Conservation (phyloP, 1,140 invertebrate species). For the Aphaenogaster ashmeadi region DNA sequence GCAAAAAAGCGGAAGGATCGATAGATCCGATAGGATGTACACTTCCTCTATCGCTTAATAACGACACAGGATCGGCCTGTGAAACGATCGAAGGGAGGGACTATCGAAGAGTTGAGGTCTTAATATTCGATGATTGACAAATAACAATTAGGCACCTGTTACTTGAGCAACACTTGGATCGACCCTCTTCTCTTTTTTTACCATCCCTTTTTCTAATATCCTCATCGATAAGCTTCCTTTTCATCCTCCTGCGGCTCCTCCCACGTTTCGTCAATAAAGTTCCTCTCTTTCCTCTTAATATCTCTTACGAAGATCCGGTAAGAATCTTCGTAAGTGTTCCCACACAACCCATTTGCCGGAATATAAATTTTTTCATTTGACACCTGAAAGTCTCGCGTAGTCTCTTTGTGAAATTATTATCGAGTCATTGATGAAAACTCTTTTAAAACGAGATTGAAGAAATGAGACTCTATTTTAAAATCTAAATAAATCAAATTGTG, state of each 20-base stretch:
- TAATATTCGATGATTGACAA: constrained; percentile 71
- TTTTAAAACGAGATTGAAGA: neutral
- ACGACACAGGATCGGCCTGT: neutral
- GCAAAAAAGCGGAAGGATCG: constrained; percentile 40
- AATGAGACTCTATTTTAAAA: neutral
- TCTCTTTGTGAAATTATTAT: constrained; percentile 11
- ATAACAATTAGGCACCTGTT: constrained; percentile 77
- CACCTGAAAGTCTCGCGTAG: neutral
- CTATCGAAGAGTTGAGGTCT: constrained; percentile 15
- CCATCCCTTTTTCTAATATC: constrained; percentile 19
- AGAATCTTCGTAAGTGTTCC: constrained; percentile 1
- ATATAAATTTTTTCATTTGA: constrained; percentile 25
- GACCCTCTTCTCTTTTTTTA: constrained; percentile 49
- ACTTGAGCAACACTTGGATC: constrained; percentile 54
- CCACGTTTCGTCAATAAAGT: constrained; percentile 43
- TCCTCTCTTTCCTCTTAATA: neutral
- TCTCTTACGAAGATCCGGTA: constrained; percentile 21
- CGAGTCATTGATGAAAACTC: neutral
- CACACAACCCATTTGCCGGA: neutral
- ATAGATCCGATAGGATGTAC: constrained; percentile 22
- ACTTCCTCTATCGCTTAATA: constrained; percentile 63
- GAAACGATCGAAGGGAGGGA: constrained; percentile 33
- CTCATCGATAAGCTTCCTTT: constrained; percentile 47
- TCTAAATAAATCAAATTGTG: neutral
- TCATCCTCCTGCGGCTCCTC: constrained; percentile 49